A percentile compares a stretch with the other conserved stretches of the same genome.
phyloP scores from a whole-genome alignment of 2,797 vertebrate genomes.

The Distichodus sexfasciatus region DNA sequence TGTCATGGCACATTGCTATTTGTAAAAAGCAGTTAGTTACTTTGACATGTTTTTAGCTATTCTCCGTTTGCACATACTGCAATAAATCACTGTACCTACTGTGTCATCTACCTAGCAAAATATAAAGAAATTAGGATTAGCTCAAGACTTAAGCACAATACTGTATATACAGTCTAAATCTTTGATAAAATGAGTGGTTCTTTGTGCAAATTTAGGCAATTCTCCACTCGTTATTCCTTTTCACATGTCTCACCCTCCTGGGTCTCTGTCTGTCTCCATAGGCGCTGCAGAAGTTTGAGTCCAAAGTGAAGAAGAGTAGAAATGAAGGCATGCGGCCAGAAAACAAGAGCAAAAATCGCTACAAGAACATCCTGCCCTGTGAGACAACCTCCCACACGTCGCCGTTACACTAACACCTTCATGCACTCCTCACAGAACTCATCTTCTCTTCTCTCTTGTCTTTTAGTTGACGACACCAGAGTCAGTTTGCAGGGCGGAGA shows the following conservation, averaged over 20 bases:
- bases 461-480: slow-evolving; percentile 89
- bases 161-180: too few relatives aligned
- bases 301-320: slow-evolving; percentile 88
- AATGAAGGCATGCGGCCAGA: slow-evolving; percentile 93
- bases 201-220: too few relatives aligned
- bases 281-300: slow-evolving; percentile 91
- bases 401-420: not conserved
- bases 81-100: too few relatives aligned
- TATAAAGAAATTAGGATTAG: too few relatives aligned
- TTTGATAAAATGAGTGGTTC: too few relatives aligned
- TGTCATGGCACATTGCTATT: too few relatives aligned
- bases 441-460: not conserved
- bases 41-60: too few relatives aligned
- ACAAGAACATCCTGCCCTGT: slow-evolving; percentile 98
- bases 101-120: too few relatives aligned
- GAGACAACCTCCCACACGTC: slow-evolving; percentile 57
- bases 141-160: too few relatives aligned
- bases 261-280: slow-evolving; percentile 53
- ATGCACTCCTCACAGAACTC: not conserved
- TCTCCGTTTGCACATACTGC: too few relatives aligned
- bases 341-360: slow-evolving; percentile 97
- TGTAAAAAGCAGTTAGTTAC: too few relatives aligned
- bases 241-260: not conserved
- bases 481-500: slow-evolving; percentile 81
- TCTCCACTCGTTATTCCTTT: slow-evolving; percentile 5